Evolutionary conservation across 2,888 invertebrate genomes (phyloP).

Genomic region (Megastigmus dorsalis): DNA sequence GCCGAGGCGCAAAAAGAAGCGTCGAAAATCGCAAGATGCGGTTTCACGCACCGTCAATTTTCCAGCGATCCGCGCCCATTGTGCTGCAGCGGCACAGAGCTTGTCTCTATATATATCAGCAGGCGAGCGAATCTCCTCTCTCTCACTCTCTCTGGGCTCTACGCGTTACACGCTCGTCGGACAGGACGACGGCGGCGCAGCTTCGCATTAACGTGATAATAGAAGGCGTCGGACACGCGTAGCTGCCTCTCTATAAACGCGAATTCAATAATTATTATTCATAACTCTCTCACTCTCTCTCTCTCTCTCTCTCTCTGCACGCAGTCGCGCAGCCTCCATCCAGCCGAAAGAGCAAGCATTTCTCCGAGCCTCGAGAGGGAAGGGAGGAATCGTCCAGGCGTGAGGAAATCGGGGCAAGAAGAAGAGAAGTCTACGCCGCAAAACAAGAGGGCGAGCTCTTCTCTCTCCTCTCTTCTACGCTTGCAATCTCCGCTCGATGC

Average conservation of each 20-base stretch:
- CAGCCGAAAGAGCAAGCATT: constrained; percentile 48
- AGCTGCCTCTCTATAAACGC: constrained; percentile 54
- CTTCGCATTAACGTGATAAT: constrained; percentile 56
- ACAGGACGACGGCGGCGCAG: no score
- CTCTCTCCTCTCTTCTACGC: constrained; percentile 55
- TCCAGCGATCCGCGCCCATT: constrained; percentile 44
- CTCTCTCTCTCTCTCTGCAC: constrained; percentile 50
- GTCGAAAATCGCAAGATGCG: not conserved
- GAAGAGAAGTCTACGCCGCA: constrained; percentile 65
- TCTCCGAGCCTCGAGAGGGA: constrained; percentile 7
- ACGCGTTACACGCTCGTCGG: no score
- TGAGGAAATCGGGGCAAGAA: constrained; percentile 69
- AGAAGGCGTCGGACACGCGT: constrained; percentile 47
- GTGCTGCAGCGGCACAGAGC: not conserved
- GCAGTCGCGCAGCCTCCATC: constrained; percentile 16
- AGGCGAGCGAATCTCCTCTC: not conserved
- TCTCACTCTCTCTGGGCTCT: not conserved
- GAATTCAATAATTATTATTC: constrained; percentile 69
- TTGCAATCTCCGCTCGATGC: constrained; percentile 36
- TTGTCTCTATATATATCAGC: no score
- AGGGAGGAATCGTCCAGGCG: constrained; percentile 68
- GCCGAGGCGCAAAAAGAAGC: not conserved
- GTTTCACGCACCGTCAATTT: constrained; percentile 41
- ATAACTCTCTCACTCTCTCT: constrained; percentile 66
- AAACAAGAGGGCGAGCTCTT: constrained; percentile 65